Evolutionary conservation across 2,113 vertebrate genomes (phyloP).

Genomic region (Pseudopipra pipra): DNA sequence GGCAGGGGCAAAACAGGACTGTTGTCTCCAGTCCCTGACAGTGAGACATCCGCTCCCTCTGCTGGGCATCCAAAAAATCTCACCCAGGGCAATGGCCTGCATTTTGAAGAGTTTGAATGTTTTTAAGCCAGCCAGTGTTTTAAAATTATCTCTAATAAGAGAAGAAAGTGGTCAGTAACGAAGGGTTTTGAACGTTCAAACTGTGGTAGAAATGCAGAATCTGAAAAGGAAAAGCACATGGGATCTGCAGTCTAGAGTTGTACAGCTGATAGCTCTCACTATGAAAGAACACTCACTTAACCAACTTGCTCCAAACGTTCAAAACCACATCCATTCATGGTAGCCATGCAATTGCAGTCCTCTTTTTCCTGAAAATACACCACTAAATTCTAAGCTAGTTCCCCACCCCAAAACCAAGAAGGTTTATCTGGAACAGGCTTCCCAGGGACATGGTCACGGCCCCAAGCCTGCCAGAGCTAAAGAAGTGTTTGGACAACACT

Average conservation of each 20-base stretch:
- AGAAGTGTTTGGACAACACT: background rate
- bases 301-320: background rate
- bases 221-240: background rate
- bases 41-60: slow-evolving; percentile 39
- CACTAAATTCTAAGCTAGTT: background rate
- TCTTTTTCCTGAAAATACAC: background rate
- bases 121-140: background rate
- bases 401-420: background rate
- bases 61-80: background rate
- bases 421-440: background rate
- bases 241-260: background rate
- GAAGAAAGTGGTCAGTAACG: background rate
- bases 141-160: background rate
- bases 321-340: background rate
- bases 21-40: background rate
- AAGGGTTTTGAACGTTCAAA: background rate
- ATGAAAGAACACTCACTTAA: background rate
- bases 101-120: no score
- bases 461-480: background rate
- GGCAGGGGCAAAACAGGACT: rapidly evolving
- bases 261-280: rapidly evolving
- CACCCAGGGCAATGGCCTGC: background rate
- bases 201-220: background rate
- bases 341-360: background rate
- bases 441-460: background rate